Evolutionary conservation across 2,888 invertebrate species (phyloP), one percentile per base, ranked within the genome.

Genomic region (Drosophila greeni): DNA sequence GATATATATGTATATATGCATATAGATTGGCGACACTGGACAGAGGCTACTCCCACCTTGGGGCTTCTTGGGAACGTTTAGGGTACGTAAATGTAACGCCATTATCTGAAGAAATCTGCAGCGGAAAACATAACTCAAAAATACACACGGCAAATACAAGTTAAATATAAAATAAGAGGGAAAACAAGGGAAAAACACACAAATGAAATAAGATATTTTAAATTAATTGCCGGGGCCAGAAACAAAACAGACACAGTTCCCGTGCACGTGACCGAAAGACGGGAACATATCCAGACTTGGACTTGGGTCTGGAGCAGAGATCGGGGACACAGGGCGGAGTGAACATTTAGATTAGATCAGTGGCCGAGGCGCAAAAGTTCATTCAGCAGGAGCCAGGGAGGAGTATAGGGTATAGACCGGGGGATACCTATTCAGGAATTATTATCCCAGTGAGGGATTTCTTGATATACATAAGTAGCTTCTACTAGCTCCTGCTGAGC

Each of bases 111-210:
- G 69, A 74, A 82, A 85, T 85, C 85, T 75, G 73, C 70, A 84
- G 76, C 86, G 86, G 86, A 85, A 86, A 85, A 83, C 72, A 86
- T 85, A 85, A 84, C 80, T 85, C 80, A 85, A 86, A 85, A 78
- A 84, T 75, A 70, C 57, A 58, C 57, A 36, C 58, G 29, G 34
- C 56, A 23, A 56, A 58, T 61, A 68, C 70, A 69, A 70, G 57
- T 70, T 65, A 67, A 73, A 70, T 58, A 66, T 40, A 71, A 56
- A 62, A 40, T 51, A 43, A 59, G 52, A 56, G 40, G 39, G 20
- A 57, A 61, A 65, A 75, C 60, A 60, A 56, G 42, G 1, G 31
- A 60, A 71, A 52, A 73, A 53, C 68, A 73, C 66, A 75, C 66
- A 82, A 74, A 81, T 73, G 84, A 84, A 83, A 84, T 80, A 76